Evolutionary conservation across 2,888 invertebrate genomes (phyloP).

Genomic region (Xanthostigma xanthostigma): DNA sequence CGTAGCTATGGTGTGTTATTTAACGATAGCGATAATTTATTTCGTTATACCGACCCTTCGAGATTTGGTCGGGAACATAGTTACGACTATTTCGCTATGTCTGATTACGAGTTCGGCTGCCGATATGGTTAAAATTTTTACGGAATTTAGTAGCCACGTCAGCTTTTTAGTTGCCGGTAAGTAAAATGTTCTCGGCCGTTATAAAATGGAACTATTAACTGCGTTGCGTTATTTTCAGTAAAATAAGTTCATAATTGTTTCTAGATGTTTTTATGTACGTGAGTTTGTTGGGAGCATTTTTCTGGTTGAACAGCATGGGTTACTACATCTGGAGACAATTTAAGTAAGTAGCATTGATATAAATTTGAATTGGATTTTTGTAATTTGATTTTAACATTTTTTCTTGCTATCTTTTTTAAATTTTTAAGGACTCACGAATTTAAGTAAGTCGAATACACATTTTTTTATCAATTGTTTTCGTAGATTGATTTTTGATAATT

Average conservation of each 20-base stretch:
- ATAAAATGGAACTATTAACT: background rate
- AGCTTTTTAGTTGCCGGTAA: slow-evolving; percentile 68
- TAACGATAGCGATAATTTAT: slow-evolving; percentile 62
- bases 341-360: slow-evolving; percentile 33
- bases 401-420: slow-evolving; percentile 1
- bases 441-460: background rate
- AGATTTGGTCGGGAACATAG: slow-evolving; percentile 71
- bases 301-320: slow-evolving; percentile 75
- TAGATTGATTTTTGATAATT: too few relatives aligned
- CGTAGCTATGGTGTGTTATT: slow-evolving; percentile 51
- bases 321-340: slow-evolving; percentile 84
- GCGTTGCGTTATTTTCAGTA: background rate
- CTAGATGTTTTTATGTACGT: slow-evolving; percentile 63
- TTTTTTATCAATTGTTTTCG: background rate
- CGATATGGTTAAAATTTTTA: slow-evolving; percentile 62
- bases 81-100: slow-evolving; percentile 67
- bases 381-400: background rate
- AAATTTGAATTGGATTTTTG: too few relatives aligned
- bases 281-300: slow-evolving; percentile 64
- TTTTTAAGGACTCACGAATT: background rate
- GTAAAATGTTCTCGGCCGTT: slow-evolving; percentile 8
- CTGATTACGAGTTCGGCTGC: slow-evolving; percentile 63
- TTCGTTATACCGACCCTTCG: slow-evolving; percentile 69
- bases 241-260: slow-evolving; percentile 20
- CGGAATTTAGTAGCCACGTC: slow-evolving; percentile 64